Conservation (phyloP, 2,113 vertebrate species). For the Micromys minutus region DNA sequence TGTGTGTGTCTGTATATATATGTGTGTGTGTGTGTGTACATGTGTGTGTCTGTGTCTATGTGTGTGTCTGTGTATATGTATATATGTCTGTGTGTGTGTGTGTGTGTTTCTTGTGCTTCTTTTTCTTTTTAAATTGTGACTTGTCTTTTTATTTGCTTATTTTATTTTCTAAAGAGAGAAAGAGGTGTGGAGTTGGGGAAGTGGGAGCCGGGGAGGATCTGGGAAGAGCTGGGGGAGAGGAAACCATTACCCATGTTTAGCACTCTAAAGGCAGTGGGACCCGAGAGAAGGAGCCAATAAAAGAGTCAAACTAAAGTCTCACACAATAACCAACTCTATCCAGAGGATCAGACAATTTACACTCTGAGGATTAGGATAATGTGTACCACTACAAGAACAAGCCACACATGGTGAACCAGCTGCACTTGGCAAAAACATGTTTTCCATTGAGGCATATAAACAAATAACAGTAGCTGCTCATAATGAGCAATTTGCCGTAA, state of each 20-base stretch:
- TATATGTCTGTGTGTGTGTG: not conserved
- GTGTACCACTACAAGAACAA: not conserved
- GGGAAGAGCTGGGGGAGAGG: not conserved
- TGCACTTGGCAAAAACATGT: not conserved
- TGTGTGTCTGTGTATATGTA: not conserved
- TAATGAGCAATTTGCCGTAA: not conserved
- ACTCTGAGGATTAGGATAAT: not conserved
- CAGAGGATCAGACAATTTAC: not conserved
- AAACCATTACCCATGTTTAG: not conserved
- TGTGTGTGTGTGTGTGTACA: too few relatives aligned
- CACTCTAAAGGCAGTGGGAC: not conserved
- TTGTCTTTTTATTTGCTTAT: not conserved
- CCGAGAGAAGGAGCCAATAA: not conserved
- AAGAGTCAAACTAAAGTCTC: not conserved
- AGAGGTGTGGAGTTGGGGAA: not conserved
- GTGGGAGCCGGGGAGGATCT: not conserved
- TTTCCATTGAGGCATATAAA: not conserved
- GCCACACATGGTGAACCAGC: not conserved
- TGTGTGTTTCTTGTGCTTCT: not conserved
- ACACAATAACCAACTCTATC: not conserved
- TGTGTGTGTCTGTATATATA: too few relatives aligned
- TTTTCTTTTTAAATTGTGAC: not conserved
- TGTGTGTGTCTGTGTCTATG: too few relatives aligned
- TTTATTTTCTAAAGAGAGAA: not conserved
- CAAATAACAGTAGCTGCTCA: not conserved